Evolutionary conservation across 2,888 invertebrate species (phyloP).

Genomic region (Molorchus minor): DNA sequence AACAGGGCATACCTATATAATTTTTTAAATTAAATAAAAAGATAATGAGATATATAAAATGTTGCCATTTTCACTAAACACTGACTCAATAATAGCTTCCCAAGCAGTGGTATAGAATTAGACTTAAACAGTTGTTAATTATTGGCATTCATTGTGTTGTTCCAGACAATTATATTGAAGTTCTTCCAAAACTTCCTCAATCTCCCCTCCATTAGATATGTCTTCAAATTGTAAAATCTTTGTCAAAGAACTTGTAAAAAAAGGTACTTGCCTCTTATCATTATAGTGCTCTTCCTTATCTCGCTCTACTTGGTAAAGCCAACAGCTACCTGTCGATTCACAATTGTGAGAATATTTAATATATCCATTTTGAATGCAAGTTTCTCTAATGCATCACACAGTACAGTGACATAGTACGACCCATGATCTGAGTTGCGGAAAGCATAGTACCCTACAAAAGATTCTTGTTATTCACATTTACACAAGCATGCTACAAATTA

Average conservation of each 20-base stretch:
- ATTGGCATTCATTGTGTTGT: too few species aligned
- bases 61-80: too few species aligned
- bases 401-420: slow-evolving; percentile 94
- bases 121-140: too few species aligned
- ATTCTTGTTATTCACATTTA: not conserved
- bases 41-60: too few species aligned
- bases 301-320: slow-evolving; percentile 91
- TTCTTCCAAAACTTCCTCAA: too few species aligned
- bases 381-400: slow-evolving; percentile 80
- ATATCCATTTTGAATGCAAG: slow-evolving; percentile 80
- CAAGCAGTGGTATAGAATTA: too few species aligned
- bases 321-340: slow-evolving; percentile 83
- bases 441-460: slow-evolving; percentile 54
- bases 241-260: slow-evolving; percentile 89
- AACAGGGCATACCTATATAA: too few species aligned
- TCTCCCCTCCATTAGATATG: not conserved
- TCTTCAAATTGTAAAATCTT: slow-evolving; percentile 63
- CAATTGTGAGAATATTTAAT: slow-evolving; percentile 85
- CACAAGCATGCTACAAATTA: too few species aligned
- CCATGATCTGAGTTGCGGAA: slow-evolving; percentile 81
- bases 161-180: too few species aligned
- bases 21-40: too few species aligned
- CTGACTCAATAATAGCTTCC: too few species aligned
- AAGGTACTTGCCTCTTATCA: slow-evolving; percentile 89
- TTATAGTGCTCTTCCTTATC: slow-evolving; percentile 65